A percentile compares a stretch with the other conserved stretches of the same genome.
These are phyloP conservation scores for Epirrhoe tristata DNA, from an alignment of 2,888 invertebrate species.

Conservation along the genomic window DNA sequence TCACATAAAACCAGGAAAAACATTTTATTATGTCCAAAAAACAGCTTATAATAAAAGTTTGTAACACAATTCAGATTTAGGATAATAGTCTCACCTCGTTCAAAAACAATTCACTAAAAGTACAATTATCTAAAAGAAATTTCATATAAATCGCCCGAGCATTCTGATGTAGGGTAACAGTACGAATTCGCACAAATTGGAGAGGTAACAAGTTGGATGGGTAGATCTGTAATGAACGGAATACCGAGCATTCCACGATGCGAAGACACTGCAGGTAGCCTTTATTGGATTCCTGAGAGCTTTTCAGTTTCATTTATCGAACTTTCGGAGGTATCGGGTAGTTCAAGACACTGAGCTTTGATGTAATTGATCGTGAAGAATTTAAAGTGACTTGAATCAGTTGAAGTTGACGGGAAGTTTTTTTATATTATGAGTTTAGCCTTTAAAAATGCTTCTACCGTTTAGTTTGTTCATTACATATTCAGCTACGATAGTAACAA, in stretches of 20 bases:
- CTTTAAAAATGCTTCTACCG: neutral
- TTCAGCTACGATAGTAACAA: neutral
- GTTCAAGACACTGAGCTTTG: conserved; percentile 37
- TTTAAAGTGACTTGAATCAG: conserved; percentile 1
- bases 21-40: no score
- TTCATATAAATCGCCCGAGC: conserved; percentile 62
- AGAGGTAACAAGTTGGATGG: conserved; percentile 69
- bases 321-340: conserved; percentile 52
- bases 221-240: conserved; percentile 78
- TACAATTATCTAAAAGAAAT: conserved; percentile 55
- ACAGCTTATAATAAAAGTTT: no score
- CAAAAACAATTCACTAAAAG: conserved; percentile 8
- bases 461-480: neutral
- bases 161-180: conserved; percentile 53
- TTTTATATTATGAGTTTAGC: no score
- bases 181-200: conserved; percentile 60
- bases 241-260: conserved; percentile 57
- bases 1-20: no score
- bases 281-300: conserved; percentile 73
- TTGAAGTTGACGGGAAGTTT: no score
- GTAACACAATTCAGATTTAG: no score
- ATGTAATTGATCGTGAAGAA: conserved; percentile 6
- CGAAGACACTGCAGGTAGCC: conserved; percentile 70
- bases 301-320: conserved; percentile 65
- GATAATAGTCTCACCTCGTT: neutral